Evolutionary conservation across 2,888 invertebrate species (phyloP), one percentile per base, ranked within the genome.

Genomic region (Noctua comes): DNA sequence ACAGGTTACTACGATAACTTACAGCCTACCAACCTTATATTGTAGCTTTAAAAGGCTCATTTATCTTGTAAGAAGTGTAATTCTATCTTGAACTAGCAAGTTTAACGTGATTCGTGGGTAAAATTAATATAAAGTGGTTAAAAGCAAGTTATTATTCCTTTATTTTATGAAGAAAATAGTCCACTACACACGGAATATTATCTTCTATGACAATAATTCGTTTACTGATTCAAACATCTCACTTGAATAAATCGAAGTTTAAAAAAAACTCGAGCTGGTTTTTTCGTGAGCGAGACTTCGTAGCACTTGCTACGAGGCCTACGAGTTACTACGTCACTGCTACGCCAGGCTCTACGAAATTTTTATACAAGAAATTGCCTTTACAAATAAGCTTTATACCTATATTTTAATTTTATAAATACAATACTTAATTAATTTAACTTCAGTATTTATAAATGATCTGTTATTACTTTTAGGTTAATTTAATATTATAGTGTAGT

Each of bases 1-100:
- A 80, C 79, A 77, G 80, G 82, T 84, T 70, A 76, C 70, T 64
- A 21, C 65, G 68, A 68, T 81, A 76, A 73, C 64, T 69, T 81
- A 62, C 69, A 48, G 69, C 65, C 59, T 66, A 69, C 72, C 65
- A 40, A 80, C 62, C 40, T 46, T 51, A 71, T 72, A 71, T 54
- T 72, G 54, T 51, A 79, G 31, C 85, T 73, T 84, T 51, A 31
- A 69, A 43, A 69, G 68, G 27, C 48, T n/a, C 24, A 72, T 84
- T 82, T 72, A 40, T 84, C 62, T 77, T 43, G 21, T 21, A 64
- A 31, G 16, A 16, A 71, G 43, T 62, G 27, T 48, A 51, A 57
- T 73, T 78, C 31, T 80, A 66, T 27, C n/a, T 70, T 51, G 27
- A 83, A 69, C 48, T 36, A 24, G 18, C 18, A n/a, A 48, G n/a